Evolutionary conservation across 2,113 vertebrate genomes (phyloP).

Genomic region (Capreolus pygargus): DNA sequence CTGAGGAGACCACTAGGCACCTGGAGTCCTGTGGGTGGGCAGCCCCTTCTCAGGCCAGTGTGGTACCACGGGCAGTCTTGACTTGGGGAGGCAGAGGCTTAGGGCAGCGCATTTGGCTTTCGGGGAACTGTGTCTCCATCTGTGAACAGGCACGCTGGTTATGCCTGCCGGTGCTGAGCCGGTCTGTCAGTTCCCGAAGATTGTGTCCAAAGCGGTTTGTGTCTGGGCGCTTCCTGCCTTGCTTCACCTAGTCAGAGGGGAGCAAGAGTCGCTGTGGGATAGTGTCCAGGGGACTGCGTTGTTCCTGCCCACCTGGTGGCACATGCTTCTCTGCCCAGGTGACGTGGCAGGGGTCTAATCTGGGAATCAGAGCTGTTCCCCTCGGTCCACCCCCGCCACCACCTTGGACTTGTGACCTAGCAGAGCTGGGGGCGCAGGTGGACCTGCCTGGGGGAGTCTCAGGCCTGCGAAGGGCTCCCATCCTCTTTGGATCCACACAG

Average conservation of each 20-base stretch:
- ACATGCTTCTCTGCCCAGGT: too few species aligned
- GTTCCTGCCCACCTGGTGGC: not conserved
- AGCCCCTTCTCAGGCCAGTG: not conserved
- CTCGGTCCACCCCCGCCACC: fast-evolving
- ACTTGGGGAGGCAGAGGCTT: not conserved
- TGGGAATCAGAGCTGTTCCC: fast-evolving
- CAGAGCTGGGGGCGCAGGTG: too few species aligned
- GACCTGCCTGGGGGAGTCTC: too few species aligned
- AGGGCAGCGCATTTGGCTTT: fast-evolving
- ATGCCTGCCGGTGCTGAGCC: not conserved
- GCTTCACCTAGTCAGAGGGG: not conserved
- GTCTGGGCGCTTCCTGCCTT: not conserved
- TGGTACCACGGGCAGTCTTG: fast-evolving
- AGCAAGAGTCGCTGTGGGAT: fast-evolving
- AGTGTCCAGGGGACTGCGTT: fast-evolving
- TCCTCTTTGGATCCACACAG: too few species aligned
- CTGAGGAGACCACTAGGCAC: not conserved
- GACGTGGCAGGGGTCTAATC: fast-evolving
- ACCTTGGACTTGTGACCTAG: not conserved
- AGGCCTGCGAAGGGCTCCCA: not conserved
- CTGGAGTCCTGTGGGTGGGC: not conserved
- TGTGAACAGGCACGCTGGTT: fast-evolving
- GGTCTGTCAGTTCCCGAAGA: not conserved
- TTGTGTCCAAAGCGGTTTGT: not conserved
- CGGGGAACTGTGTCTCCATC: fast-evolving